These are phyloP conservation scores for Oscarella lobularis DNA, from an alignment of 37 sponge, comb jelly and placozoan genomes.

Conservation along the genomic window DNA sequence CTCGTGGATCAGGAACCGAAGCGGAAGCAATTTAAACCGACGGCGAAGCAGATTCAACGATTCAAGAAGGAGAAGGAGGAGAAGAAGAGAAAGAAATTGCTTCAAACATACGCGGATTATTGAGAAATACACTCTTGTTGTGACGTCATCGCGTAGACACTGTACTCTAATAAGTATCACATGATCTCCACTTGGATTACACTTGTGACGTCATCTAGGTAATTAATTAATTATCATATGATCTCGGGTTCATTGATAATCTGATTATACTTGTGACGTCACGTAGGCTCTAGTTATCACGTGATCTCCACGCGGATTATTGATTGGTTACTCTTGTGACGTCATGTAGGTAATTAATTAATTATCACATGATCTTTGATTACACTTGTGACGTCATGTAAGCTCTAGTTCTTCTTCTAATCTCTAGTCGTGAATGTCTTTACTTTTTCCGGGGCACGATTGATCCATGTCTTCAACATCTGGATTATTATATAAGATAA, in stretches of 20 bases:
- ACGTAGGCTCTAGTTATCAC: too few species aligned
- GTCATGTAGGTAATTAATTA: background rate
- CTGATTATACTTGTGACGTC: too few species aligned
- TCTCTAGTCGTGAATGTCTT: too few species aligned
- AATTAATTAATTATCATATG: background rate
- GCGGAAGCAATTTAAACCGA: background rate
- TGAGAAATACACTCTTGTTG: too few species aligned
- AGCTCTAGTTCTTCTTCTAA: too few species aligned
- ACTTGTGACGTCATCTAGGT: background rate
- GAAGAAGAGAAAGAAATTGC: slow-evolving; percentile 3
- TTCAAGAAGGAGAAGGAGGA: slow-evolving; percentile 3
- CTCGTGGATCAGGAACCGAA: background rate
- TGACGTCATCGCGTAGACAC: too few species aligned
- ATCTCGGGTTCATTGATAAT: too few species aligned
- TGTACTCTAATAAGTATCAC: too few species aligned
- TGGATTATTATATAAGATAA: too few species aligned
- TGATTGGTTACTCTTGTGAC: background rate
- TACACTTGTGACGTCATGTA: too few species aligned
- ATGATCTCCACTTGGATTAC: background rate
- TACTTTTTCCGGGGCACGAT: too few species aligned
- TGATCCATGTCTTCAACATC: too few species aligned
- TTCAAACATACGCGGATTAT: background rate
- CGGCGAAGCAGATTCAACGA: background rate
- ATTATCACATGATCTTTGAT: background rate
- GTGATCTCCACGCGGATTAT: background rate